Percentiles rank a stretch among this genome's conserved stretches.
These are phyloP conservation scores for Nothobranchius kuhntae DNA, from an alignment of 2,113 vertebrate genomes.

Conservation along the genomic window DNA sequence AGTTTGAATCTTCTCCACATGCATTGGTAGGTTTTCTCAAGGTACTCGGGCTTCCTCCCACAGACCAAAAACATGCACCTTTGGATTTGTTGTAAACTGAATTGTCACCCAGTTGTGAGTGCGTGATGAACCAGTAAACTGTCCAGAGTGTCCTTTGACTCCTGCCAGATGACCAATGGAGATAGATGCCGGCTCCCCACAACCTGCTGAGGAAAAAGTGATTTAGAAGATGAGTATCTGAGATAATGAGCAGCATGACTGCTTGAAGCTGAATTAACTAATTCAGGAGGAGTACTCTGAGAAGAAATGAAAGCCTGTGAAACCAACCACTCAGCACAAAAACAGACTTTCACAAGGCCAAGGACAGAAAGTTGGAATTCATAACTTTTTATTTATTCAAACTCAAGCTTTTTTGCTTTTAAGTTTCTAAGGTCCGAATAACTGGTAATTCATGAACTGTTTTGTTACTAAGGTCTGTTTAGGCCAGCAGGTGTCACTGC, in stretches of 20 bases:
- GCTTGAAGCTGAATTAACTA: conserved; percentile 37
- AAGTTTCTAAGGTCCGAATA: too few species aligned
- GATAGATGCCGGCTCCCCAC: too few species aligned
- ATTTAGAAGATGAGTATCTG: neutral
- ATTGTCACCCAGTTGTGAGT: too few species aligned
- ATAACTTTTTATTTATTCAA: conserved; percentile 36
- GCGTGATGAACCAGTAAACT: too few species aligned
- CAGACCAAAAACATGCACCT: too few species aligned
- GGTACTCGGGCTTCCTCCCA: too few species aligned
- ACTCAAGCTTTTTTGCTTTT: conserved; percentile 21
- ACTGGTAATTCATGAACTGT: neutral
- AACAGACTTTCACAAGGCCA: conserved; percentile 44
- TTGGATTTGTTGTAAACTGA: too few species aligned
- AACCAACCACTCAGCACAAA: conserved; percentile 50
- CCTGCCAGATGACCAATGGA: too few species aligned
- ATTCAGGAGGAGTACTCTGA: conserved; percentile 32
- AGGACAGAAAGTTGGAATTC: conserved; percentile 40
- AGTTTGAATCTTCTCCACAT: too few species aligned
- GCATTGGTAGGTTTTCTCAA: too few species aligned
- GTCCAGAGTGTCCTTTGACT: too few species aligned
- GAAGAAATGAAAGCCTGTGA: conserved; percentile 32
- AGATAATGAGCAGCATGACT: neutral
- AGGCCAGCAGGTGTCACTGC: conserved; percentile 59
- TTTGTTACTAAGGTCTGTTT: neutral
- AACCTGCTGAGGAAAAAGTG: too few species aligned